Percentiles rank a stretch among this genome's conserved stretches.
Conservation (phyloP, 2,797 vertebrate species). For the Hoplostethus atlanticus region DNA sequence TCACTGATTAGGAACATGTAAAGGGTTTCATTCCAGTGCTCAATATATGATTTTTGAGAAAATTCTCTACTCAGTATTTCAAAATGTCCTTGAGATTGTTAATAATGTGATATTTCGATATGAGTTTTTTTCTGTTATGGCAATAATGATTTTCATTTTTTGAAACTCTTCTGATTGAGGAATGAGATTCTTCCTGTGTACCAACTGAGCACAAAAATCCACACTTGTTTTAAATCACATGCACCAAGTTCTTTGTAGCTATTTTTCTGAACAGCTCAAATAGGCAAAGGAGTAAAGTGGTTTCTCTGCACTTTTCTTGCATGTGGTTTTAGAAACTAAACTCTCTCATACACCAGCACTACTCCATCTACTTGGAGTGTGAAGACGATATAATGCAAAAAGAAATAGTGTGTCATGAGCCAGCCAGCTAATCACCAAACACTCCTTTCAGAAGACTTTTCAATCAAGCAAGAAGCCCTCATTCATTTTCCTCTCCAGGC, state of each 20-base stretch:
- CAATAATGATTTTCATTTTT: constrained; percentile 15
- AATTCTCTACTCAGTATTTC: neutral
- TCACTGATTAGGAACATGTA: constrained; percentile 12
- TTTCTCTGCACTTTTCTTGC: neutral
- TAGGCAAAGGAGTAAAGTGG: constrained; percentile 2
- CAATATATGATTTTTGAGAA: neutral
- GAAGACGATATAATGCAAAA: constrained; percentile 56
- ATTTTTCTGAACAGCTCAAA: neutral
- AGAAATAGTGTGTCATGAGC: constrained; percentile 60
- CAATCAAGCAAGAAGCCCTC: constrained; percentile 73
- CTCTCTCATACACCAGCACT: constrained; percentile 4
- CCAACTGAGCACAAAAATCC: constrained; percentile 11
- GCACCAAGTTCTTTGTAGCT: neutral
- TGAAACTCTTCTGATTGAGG: neutral
- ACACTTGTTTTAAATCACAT: constrained; percentile 23
- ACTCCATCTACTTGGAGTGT: constrained; percentile 47
- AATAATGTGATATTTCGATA: too few relatives aligned
- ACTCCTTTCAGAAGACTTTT: constrained; percentile 72
- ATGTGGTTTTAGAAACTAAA: constrained; percentile 21
- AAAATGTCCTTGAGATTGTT: too few relatives aligned
- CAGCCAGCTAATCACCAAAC: constrained; percentile 41
- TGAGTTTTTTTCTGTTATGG: neutral
- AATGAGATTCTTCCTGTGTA: constrained; percentile 2
- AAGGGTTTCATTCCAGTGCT: neutral
- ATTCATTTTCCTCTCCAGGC: constrained; percentile 76